phyloP scores from a whole-genome alignment of 2,113 vertebrate genomes.

The Zosterops lateralis region DNA sequence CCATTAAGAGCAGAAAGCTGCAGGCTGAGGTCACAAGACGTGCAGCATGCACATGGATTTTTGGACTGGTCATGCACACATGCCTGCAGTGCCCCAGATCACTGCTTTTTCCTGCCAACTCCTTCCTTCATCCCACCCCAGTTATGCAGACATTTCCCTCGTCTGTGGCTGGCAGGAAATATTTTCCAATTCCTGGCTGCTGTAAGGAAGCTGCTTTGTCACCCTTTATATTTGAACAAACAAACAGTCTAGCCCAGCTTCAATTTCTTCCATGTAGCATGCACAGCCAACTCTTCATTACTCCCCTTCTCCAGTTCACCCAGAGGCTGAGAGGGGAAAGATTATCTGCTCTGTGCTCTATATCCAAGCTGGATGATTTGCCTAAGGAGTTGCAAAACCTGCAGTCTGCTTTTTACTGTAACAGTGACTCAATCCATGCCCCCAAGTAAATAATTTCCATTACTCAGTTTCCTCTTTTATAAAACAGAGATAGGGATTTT shows the following conservation, averaged over 20 bases:
- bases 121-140: constrained; percentile 12
- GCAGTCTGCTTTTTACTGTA: not conserved
- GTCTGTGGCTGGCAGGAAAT: constrained; percentile 39
- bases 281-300: not conserved
- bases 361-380: not conserved
- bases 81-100: not conserved
- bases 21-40: rapidly evolving
- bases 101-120: constrained; percentile 28
- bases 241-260: not conserved
- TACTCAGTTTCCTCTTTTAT: not conserved
- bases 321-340: not conserved
- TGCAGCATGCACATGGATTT: not conserved
- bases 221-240: not conserved
- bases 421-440: not conserved
- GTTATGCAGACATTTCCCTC: constrained; percentile 29
- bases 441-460: not conserved
- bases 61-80: not conserved
- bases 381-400: not conserved
- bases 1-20: not conserved
- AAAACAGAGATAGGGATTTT: not conserved
- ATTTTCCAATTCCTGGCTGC: constrained; percentile 33
- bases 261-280: not conserved
- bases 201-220: not conserved
- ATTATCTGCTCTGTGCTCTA: not conserved
- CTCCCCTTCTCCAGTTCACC: not conserved